Conservation (phyloP, 2,888 invertebrate genomes). For the Drosophila acutilabella region DNA sequence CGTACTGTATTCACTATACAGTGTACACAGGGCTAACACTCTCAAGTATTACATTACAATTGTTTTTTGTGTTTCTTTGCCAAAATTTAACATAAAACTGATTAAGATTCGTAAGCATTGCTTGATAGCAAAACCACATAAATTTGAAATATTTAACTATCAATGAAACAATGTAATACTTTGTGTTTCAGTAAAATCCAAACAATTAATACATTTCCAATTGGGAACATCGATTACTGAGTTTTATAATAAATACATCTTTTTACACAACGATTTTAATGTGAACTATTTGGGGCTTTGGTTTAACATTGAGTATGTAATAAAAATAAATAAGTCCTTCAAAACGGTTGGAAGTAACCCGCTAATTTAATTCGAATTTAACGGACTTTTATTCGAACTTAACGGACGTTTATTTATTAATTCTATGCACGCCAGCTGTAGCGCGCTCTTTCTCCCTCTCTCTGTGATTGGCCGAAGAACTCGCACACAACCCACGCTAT, state of each 20-base stretch:
- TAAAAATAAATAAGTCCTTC: too few species aligned
- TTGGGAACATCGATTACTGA: conserved; percentile 26
- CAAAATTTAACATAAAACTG: conserved; percentile 17
- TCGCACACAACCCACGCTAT: not conserved
- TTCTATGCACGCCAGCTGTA: not conserved
- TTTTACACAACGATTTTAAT: conserved; percentile 30
- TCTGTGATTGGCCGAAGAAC: not conserved
- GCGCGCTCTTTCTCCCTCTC: not conserved
- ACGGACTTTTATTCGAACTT: not conserved
- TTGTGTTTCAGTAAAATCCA: conserved; percentile 1
- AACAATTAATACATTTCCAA: conserved; percentile 18
- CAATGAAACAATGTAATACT: too few species aligned
- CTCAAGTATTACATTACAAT: conserved; percentile 44
- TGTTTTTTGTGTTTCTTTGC: conserved; percentile 6
- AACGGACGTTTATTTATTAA: conserved; percentile 1
- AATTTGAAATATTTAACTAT: conserved; percentile 5
- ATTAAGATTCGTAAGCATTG: conserved; percentile 11
- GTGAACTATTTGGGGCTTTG: not conserved
- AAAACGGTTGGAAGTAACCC: not conserved
- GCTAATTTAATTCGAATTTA: not conserved
- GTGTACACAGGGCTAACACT: conserved; percentile 11
- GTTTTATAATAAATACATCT: conserved; percentile 45
- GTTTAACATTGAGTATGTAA: not conserved
- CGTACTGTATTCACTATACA: conserved; percentile 3
- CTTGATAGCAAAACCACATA: not conserved